These are phyloP conservation scores for Macrochelys suwanniensis DNA, from an alignment of 2,797 vertebrate genomes.

Conservation along the genomic window DNA sequence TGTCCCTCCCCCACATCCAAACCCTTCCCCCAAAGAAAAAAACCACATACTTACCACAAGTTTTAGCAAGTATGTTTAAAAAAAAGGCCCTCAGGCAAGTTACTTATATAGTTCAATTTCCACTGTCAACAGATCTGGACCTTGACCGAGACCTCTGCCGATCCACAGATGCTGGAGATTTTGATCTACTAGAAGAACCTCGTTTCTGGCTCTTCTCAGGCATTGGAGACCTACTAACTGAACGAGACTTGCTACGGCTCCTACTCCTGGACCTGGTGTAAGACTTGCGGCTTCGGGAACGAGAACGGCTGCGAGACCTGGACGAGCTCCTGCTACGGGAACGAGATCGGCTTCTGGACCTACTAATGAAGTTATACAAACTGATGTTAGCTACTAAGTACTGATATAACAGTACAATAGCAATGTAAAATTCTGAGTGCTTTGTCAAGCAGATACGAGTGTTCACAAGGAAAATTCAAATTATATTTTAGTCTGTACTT, in stretches of 20 bases:
- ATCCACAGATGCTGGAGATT: constrained; percentile 86
- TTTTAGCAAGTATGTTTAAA: constrained; percentile 81
- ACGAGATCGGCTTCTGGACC: constrained; percentile 90
- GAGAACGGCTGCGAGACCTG: constrained; percentile 87
- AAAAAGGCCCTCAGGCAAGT: constrained; percentile 75
- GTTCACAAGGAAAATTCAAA: fast-evolving
- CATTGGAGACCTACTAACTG: constrained; percentile 85
- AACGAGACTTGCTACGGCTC: constrained; percentile 86
- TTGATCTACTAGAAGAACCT: constrained; percentile 87
- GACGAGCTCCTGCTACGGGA: constrained; percentile 93
- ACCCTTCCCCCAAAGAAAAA: constrained; percentile 65
- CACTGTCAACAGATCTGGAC: constrained; percentile 92
- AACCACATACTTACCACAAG: constrained; percentile 80
- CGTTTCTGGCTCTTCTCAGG: constrained; percentile 86
- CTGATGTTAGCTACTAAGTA: fast-evolving
- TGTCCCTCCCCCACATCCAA: constrained; percentile 69
- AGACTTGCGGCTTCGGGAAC: constrained; percentile 85
- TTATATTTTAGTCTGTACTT: fast-evolving
- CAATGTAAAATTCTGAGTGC: neutral
- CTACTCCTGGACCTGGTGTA: constrained; percentile 87
- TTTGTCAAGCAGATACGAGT: neutral
- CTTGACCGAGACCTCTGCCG: constrained; percentile 85
- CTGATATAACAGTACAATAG: fast-evolving
- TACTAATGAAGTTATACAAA: constrained; percentile 47
- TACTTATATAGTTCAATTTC: constrained; percentile 87